Evolutionary conservation across 2,888 invertebrate species (phyloP).

Genomic region (Eudasyphora cyanicolor): DNA sequence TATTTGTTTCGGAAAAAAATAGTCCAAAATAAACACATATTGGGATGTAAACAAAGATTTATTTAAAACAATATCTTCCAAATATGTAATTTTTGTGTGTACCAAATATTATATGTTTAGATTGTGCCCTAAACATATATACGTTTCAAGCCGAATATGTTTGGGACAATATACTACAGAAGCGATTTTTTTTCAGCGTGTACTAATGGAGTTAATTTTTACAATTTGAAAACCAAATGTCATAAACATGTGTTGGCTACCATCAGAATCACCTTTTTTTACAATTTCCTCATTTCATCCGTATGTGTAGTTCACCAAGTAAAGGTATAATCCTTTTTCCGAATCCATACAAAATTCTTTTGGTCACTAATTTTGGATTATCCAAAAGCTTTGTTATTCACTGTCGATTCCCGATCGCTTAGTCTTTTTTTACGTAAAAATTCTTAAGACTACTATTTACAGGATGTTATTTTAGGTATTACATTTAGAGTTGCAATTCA

Average conservation of each 20-base stretch:
- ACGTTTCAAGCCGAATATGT: no score
- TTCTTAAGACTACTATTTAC: neutral
- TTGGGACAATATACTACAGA: no score
- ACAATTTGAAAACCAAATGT: conserved; percentile 50
- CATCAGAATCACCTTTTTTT: conserved; percentile 26
- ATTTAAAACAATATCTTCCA: no score
- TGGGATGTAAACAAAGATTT: no score
- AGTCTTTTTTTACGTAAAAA: neutral
- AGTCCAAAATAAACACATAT: no score
- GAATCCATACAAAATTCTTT: conserved; percentile 47
- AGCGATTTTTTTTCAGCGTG: no score
- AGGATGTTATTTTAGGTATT: neutral
- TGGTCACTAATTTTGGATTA: neutral
- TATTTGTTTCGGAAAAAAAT: no score
- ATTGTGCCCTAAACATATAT: no score
- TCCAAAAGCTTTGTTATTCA: neutral
- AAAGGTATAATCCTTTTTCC: conserved; percentile 51
- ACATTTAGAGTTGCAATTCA: neutral
- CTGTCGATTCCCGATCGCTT: neutral
- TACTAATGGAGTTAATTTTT: conserved; percentile 32
- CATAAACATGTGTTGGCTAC: conserved; percentile 45
- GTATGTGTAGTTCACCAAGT: conserved; percentile 49
- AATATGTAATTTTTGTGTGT: no score
- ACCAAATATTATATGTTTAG: no score
- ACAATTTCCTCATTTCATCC: conserved; percentile 51